Evolutionary conservation across 2,797 vertebrate species (phyloP).

Genomic region (Gymnothorax reevesii): DNA sequence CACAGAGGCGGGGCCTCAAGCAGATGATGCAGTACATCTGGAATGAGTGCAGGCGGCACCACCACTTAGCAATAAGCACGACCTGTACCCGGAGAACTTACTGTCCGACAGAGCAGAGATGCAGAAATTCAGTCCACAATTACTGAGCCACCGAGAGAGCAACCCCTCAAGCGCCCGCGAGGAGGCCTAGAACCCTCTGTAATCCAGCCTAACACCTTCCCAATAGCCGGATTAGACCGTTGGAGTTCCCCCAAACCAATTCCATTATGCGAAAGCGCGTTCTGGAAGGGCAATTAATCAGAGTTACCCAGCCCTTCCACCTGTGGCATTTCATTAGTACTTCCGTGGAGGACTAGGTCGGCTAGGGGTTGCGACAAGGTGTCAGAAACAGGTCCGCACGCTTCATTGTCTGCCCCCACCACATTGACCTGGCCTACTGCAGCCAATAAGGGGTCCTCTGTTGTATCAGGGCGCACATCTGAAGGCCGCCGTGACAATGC

Average conservation of each 20-base stretch:
- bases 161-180: neutral
- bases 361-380: too few species aligned
- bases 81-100: neutral
- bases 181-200: neutral
- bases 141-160: slow-evolving; percentile 9
- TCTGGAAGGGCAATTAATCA: neutral
- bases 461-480: neutral
- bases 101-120: slow-evolving; percentile 10
- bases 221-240: slow-evolving; percentile 1
- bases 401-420: too few species aligned
- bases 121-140: slow-evolving; percentile 25
- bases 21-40: slow-evolving; percentile 30
- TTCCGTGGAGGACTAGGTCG: too few species aligned
- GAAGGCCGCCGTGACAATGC: slow-evolving; percentile 27
- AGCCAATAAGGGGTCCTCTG: neutral
- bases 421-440: neutral
- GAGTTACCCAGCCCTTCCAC: neutral
- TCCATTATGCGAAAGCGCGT: slow-evolving; percentile 2
- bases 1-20: slow-evolving; percentile 26
- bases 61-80: slow-evolving; percentile 19
- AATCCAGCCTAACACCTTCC: neutral
- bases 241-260: slow-evolving; percentile 3
- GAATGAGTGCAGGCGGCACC: neutral
- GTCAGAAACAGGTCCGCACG: too few species aligned
- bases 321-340: too few species aligned